Percentiles rank a stretch among this genome's conserved stretches.
Evolutionary conservation across 2,888 invertebrate genomes (phyloP).

Genomic region (Orchestes rusci): DNA sequence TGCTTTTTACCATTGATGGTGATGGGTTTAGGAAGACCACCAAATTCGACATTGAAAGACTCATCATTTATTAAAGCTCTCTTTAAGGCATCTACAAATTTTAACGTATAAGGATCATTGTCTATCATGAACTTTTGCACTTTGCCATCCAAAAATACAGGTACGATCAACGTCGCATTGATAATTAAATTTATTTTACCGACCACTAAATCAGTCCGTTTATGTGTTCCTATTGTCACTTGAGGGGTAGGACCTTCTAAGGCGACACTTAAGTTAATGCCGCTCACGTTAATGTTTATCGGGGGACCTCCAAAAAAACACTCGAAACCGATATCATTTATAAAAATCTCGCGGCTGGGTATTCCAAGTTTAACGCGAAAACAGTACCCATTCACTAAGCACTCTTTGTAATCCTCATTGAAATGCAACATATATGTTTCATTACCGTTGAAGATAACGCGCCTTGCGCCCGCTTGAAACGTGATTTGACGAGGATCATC

Average conservation of each 20-base stretch:
- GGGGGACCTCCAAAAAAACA: constrained; percentile 89
- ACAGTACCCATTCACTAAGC: constrained; percentile 63
- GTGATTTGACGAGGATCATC: constrained; percentile 80
- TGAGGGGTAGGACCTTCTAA: constrained; percentile 89
- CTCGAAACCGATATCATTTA: constrained; percentile 85
- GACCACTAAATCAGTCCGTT: constrained; percentile 73
- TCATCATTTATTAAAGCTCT: constrained; percentile 74
- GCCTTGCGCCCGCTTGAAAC: constrained; percentile 71
- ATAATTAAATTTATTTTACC: constrained; percentile 80
- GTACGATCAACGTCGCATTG: constrained; percentile 70
- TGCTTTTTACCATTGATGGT: constrained; percentile 67
- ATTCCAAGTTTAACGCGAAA: constrained; percentile 83
- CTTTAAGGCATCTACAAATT: constrained; percentile 71
- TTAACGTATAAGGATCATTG: constrained; percentile 63
- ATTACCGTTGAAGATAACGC: constrained; percentile 70
- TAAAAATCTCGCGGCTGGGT: constrained; percentile 83
- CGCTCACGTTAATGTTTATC: constrained; percentile 64
- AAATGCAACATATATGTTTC: constrained; percentile 57
- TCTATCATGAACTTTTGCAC: constrained; percentile 72
- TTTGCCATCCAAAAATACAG: constrained; percentile 77
- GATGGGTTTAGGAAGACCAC: constrained; percentile 75
- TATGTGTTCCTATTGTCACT: constrained; percentile 77
- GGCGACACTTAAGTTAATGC: constrained; percentile 68
- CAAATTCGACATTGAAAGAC: constrained; percentile 73
- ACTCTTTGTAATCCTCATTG: constrained; percentile 66